These are phyloP conservation scores for Pediacus dermestoides DNA, from an alignment of 2,888 invertebrate genomes.

Conservation along the genomic window DNA sequence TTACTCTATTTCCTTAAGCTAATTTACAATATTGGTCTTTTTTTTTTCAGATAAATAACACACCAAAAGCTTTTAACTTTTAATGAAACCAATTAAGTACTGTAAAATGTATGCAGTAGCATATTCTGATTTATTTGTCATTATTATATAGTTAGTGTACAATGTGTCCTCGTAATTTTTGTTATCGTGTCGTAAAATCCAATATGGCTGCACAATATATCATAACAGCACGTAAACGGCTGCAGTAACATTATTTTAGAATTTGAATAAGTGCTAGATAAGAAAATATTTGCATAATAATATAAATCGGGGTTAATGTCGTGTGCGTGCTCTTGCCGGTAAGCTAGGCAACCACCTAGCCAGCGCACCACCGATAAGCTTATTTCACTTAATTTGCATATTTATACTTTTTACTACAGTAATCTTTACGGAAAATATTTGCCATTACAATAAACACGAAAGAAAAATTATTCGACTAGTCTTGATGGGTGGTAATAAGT, in stretches of 20 bases:
- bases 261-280: constrained; percentile 50
- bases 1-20: too few relatives aligned
- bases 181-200: constrained; percentile 46
- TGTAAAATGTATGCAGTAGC: background rate
- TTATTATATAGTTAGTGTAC: constrained; percentile 23
- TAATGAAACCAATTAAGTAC: background rate
- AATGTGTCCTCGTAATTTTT: constrained; percentile 31
- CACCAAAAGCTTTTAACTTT: too few relatives aligned
- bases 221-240: constrained; percentile 46
- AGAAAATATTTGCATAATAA: constrained; percentile 50
- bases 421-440: constrained; percentile 31
- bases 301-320: constrained; percentile 53
- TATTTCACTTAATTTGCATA: constrained; percentile 41
- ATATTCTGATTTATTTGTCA: constrained; percentile 13
- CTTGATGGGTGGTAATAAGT: too few relatives aligned
- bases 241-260: constrained; percentile 50
- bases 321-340: constrained; percentile 48
- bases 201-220: constrained; percentile 49
- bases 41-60: too few relatives aligned
- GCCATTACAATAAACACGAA: constrained; percentile 23
- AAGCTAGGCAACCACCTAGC: constrained; percentile 44
- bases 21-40: too few relatives aligned
- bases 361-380: constrained; percentile 46
- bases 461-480: background rate
- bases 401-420: constrained; percentile 32